A percentile compares a stretch with the other conserved stretches of the same genome.
phyloP scores from a whole-genome alignment of 2,888 invertebrate genomes.

The Listrodromus nycthemerus region DNA sequence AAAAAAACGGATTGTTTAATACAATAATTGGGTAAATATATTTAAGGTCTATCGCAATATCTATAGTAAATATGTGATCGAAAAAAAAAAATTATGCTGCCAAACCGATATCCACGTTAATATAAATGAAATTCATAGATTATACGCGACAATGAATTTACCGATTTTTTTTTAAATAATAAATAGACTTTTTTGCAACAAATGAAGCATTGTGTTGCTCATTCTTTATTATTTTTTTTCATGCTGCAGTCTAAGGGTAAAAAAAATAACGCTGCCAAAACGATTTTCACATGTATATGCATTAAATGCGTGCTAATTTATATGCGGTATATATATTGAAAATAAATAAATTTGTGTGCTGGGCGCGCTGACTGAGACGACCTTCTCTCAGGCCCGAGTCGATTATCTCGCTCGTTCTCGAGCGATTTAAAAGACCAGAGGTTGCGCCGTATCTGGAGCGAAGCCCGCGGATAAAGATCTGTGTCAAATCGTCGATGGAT shows the following conservation, averaged over 20 bases:
- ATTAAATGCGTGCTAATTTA: not conserved
- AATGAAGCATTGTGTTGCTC: too few relatives aligned
- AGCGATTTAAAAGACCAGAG: slow-evolving; percentile 69
- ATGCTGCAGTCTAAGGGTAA: not conserved
- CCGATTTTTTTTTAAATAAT: too few relatives aligned
- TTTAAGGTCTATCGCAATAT: too few relatives aligned
- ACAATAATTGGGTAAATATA: too few relatives aligned
- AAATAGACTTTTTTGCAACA: too few relatives aligned
- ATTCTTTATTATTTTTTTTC: too few relatives aligned
- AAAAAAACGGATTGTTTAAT: too few relatives aligned
- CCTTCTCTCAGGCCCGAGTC: slow-evolving; percentile 60
- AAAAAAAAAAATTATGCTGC: too few relatives aligned
- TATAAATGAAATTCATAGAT: too few relatives aligned
- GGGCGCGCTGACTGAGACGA: slow-evolving; percentile 40
- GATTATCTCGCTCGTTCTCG: slow-evolving; percentile 59
- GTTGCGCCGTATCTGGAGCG: slow-evolving; percentile 70
- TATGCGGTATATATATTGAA: not conserved
- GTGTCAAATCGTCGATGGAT: slow-evolving; percentile 69
- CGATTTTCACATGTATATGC: not conserved
- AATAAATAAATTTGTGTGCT: slow-evolving; percentile 1
- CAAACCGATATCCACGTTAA: too few relatives aligned
- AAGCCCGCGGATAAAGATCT: slow-evolving; percentile 69
- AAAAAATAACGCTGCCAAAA: not conserved
- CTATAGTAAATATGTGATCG: too few relatives aligned
- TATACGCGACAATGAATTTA: too few relatives aligned